These are phyloP conservation scores for Cancer borealis DNA, from an alignment of 2,888 invertebrate genomes.

Conservation along the genomic window DNA sequence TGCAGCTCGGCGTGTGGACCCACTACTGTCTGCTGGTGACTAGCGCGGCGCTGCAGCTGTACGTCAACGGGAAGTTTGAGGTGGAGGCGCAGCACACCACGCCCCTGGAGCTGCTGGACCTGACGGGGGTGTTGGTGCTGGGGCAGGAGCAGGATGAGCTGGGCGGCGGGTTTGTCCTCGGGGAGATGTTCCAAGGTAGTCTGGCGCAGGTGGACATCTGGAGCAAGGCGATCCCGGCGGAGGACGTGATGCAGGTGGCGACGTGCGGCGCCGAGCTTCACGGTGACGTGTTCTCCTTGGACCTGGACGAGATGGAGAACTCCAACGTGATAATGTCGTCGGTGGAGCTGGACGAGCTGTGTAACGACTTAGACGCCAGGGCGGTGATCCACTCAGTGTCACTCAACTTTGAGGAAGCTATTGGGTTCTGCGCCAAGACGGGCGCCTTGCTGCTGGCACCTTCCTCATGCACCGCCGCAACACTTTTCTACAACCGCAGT, in stretches of 20 bases:
- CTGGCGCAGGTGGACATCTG: conserved; percentile 84
- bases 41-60: neutral
- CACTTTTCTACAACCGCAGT: conserved; percentile 15
- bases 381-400: conserved; percentile 34
- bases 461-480: conserved; percentile 7
- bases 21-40: conserved; percentile 52
- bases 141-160: conserved; percentile 86
- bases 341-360: conserved; percentile 7
- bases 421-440: conserved; percentile 43
- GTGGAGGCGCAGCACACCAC: neutral
- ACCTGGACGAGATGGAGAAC: conserved; percentile 53
- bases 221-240: conserved; percentile 81
- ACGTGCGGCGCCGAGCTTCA: conserved; percentile 3
- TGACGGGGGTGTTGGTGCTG: conserved; percentile 83
- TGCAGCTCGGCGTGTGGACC: conserved; percentile 58
- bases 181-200: conserved; percentile 85
- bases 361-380: neutral
- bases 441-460: conserved; percentile 43
- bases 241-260: conserved; percentile 80
- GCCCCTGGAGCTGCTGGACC: conserved; percentile 5
- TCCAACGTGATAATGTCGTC: neutral
- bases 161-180: conserved; percentile 84
- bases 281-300: conserved; percentile 56
- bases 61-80: conserved; percentile 18
- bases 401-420: conserved; percentile 37